Evolutionary conservation across 2,888 invertebrate species (phyloP).

Genomic region (Malthinus seriepunctatus): DNA sequence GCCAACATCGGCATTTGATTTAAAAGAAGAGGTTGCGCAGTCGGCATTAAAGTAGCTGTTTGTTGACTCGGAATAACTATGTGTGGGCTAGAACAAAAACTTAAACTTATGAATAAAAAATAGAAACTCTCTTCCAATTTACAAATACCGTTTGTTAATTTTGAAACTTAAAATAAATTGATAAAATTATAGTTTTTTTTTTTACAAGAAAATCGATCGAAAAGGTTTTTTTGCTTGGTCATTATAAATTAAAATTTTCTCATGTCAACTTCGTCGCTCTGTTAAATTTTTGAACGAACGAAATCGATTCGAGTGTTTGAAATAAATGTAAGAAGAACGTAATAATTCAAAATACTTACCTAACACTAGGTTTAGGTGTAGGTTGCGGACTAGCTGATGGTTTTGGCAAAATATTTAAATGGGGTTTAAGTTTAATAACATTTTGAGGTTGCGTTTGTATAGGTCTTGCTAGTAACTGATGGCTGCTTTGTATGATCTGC

Average conservation of each 20-base stretch:
- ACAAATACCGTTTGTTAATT: neutral
- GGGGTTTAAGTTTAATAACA: slow-evolving; percentile 54
- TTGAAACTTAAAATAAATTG: neutral
- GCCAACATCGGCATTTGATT: slow-evolving; percentile 55
- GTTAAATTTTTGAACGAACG: neutral
- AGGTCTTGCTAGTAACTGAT: slow-evolving; percentile 47
- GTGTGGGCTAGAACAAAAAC: slow-evolving; percentile 46
- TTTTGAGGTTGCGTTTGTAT: slow-evolving; percentile 49
- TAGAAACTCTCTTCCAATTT: neutral
- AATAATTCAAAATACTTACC: slow-evolving; percentile 36
- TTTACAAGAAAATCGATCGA: neutral
- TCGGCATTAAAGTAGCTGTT: slow-evolving; percentile 51
- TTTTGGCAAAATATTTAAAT: slow-evolving; percentile 54
- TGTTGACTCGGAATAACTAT: slow-evolving; percentile 51
- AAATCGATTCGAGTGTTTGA: neutral
- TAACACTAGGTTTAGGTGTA: slow-evolving; percentile 52
- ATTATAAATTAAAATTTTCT: neutral
- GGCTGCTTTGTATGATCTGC: slow-evolving; percentile 53
- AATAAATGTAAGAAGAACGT: too few species aligned
- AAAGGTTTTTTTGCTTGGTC: neutral
- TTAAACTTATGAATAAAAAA: neutral
- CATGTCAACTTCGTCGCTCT: neutral
- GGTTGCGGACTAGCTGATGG: slow-evolving; percentile 52
- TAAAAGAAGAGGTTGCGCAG: slow-evolving; percentile 51
- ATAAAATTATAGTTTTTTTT: neutral